Evolutionary conservation across 2,113 vertebrate genomes (phyloP).

Genomic region (Recurvirostra avosetta): DNA sequence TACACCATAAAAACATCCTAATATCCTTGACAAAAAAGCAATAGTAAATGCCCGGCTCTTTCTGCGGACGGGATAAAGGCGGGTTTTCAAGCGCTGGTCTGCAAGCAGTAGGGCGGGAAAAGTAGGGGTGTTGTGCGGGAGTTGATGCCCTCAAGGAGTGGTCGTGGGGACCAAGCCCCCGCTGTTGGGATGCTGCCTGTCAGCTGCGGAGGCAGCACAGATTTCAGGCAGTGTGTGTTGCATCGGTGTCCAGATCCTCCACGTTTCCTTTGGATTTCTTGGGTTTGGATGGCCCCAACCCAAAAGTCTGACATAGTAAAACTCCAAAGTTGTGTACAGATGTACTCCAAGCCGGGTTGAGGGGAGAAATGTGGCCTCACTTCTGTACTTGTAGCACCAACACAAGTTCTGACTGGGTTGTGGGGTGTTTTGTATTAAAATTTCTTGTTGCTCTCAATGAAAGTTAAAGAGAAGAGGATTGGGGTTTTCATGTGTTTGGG

Average conservation of each 20-base stretch:
- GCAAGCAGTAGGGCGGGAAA: not conserved
- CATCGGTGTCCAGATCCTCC: not conserved
- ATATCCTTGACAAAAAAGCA: not conserved
- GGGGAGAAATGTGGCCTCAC: not conserved
- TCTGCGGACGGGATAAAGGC: not conserved
- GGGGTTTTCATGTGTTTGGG: not conserved
- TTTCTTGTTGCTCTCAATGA: not conserved
- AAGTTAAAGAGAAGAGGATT: not conserved
- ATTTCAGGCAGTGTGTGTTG: not conserved
- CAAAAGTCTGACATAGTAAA: not conserved
- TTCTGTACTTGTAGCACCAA: not conserved
- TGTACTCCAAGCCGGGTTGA: not conserved
- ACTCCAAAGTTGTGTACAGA: not conserved
- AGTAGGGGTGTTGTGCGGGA: rapidly evolving
- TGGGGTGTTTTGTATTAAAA: not conserved
- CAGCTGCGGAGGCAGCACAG: not conserved
- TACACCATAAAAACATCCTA: not conserved
- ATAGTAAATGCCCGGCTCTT: not conserved
- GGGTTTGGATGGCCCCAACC: not conserved
- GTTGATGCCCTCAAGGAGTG: not conserved
- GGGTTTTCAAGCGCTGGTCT: not conserved
- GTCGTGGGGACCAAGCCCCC: not conserved
- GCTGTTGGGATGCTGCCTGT: not conserved
- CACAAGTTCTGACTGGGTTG: not conserved
- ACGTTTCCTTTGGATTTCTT: not conserved